These are phyloP conservation scores for Plagodis dolabraria DNA, from an alignment of 2,888 invertebrate species.

Conservation along the genomic window DNA sequence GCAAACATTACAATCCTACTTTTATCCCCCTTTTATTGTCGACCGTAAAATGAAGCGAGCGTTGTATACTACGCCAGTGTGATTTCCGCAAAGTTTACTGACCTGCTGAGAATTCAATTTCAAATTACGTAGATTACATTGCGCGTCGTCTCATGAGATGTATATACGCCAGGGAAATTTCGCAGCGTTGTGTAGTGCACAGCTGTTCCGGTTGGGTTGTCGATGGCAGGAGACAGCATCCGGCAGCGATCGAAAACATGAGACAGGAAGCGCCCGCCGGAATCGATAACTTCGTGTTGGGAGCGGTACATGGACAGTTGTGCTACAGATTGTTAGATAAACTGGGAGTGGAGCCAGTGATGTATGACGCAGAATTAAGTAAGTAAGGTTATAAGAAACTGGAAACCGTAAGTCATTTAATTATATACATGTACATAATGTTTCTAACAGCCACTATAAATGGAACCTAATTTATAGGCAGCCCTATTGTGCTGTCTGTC, in stretches of 20 bases:
- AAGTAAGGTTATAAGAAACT: too few relatives aligned
- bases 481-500: too few relatives aligned
- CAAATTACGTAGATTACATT: slow-evolving; percentile 15
- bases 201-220: background rate
- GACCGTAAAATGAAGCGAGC: slow-evolving; percentile 19
- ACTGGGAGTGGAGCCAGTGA: slow-evolving; percentile 3
- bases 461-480: too few relatives aligned
- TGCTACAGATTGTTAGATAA: slow-evolving; percentile 2
- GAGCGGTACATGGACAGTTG: slow-evolving; percentile 15
- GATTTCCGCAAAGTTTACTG: slow-evolving; percentile 16
- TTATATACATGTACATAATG: too few relatives aligned
- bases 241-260: slow-evolving; percentile 6
- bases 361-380: slow-evolving; percentile 1
- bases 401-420: too few relatives aligned
- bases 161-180: slow-evolving; percentile 11
- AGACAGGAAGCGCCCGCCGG: slow-evolving; percentile 11
- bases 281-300: slow-evolving; percentile 11
- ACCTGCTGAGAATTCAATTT: slow-evolving; percentile 8
- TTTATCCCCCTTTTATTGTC: slow-evolving; percentile 22
- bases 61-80: slow-evolving; percentile 11
- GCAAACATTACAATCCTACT: slow-evolving; percentile 12
- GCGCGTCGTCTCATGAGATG: slow-evolving; percentile 12
- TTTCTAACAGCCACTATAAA: too few relatives aligned
- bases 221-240: slow-evolving; percentile 7
- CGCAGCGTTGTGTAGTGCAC: slow-evolving; percentile 16